These are phyloP conservation scores for Bicyclus anynana DNA, from an alignment of 1,140 invertebrate genomes.

Conservation along the genomic window DNA sequence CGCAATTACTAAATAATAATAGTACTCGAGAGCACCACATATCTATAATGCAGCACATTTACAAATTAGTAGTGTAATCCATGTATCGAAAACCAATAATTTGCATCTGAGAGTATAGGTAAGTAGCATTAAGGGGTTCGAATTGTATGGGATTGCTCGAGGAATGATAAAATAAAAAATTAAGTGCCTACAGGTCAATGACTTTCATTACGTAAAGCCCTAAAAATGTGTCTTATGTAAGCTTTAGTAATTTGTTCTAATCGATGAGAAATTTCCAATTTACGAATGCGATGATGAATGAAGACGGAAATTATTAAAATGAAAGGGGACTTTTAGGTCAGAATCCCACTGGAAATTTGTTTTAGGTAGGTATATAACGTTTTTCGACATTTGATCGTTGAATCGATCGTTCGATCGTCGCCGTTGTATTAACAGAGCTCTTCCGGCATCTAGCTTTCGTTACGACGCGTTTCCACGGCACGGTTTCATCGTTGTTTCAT, in stretches of 20 bases:
- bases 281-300: no score
- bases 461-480: no score
- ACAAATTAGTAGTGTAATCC: constrained; percentile 39
- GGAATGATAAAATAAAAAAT: constrained; percentile 10
- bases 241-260: neutral
- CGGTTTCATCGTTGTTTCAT: no score
- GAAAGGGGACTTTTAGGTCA: no score
- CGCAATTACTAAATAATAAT: constrained; percentile 22
- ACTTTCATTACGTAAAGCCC: constrained; percentile 10
- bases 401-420: no score
- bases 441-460: no score
- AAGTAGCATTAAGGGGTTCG: constrained; percentile 9
- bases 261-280: neutral
- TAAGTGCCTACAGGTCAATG: constrained; percentile 27
- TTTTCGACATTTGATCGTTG: no score
- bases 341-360: no score
- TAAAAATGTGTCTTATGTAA: neutral
- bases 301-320: no score
- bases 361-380: no score
- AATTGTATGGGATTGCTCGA: constrained; percentile 10
- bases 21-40: constrained; percentile 5
- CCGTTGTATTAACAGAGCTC: no score
- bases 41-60: constrained; percentile 29
- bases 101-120: constrained; percentile 31
- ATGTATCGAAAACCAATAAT: constrained; percentile 40